Evolutionary conservation across 2,797 vertebrate species (phyloP).

Genomic region (Falco concolor): DNA sequence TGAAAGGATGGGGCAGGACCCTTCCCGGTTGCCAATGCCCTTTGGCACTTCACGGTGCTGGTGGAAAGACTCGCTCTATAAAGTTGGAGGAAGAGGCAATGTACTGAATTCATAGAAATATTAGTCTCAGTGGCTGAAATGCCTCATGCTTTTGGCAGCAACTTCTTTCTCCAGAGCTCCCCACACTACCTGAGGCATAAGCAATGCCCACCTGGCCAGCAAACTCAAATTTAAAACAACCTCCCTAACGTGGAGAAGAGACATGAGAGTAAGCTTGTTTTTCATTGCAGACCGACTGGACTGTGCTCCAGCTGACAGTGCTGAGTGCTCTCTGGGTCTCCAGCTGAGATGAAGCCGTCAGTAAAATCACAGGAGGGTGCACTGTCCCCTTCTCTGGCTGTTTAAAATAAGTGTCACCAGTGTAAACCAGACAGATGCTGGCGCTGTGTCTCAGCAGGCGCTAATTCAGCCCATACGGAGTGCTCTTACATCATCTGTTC

Average conservation of each 20-base stretch:
- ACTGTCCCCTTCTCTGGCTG: background rate
- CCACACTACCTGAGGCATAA: background rate
- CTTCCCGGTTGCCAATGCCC: background rate
- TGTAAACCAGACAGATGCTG: background rate
- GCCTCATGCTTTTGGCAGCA: rapidly evolving
- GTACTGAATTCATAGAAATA: background rate
- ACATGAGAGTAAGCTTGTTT: background rate
- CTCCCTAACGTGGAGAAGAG: background rate
- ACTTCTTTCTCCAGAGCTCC: background rate
- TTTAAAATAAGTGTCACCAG: background rate
- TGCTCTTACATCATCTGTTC: background rate
- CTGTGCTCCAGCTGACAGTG: background rate
- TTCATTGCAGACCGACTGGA: background rate
- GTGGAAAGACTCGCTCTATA: background rate
- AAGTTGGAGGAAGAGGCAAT: background rate
- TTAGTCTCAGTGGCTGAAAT: background rate
- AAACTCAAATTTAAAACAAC: background rate
- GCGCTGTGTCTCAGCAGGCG: background rate
- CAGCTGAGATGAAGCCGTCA: background rate
- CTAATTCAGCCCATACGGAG: constrained; percentile 8
- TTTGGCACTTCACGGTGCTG: background rate
- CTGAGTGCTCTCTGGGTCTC: rapidly evolving
- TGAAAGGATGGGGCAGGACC: background rate
- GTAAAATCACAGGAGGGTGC: background rate
- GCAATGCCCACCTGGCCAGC: background rate